Evolutionary conservation across 1,140 invertebrate species (phyloP).

Genomic region (Conus betulinus): DNA sequence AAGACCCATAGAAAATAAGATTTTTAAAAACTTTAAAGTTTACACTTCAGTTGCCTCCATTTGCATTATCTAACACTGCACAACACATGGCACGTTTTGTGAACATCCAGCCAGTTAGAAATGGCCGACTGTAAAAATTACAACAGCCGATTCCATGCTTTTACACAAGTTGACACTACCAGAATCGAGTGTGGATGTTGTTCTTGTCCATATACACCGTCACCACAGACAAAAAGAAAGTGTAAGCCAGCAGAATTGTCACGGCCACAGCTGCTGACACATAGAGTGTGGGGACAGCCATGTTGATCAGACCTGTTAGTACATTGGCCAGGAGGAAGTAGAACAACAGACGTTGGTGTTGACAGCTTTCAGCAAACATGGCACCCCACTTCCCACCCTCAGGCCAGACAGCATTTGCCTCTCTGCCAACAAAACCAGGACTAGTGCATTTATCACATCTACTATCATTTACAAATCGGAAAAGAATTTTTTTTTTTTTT

Average conservation of each 20-base stretch:
- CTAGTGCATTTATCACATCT: no score
- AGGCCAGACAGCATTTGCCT: background rate
- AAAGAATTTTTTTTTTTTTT: no score
- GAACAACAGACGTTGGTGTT: slow-evolving; percentile 78
- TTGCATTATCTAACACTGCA: no score
- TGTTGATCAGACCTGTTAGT: slow-evolving; percentile 87
- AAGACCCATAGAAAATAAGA: no score
- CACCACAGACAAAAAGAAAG: slow-evolving; percentile 54
- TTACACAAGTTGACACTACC: slow-evolving; percentile 43
- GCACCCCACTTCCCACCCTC: background rate
- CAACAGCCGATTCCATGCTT: no score
- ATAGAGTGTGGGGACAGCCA: slow-evolving; percentile 78
- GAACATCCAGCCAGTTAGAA: no score
- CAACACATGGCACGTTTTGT: no score
- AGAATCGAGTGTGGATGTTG: slow-evolving; percentile 61
- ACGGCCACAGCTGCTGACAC: slow-evolving; percentile 49
- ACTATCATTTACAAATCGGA: no score
- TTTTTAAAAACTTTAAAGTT: no score
- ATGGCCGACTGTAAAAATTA: no score
- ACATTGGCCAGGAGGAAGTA: slow-evolving; percentile 89
- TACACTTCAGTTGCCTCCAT: no score
- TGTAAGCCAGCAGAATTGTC: slow-evolving; percentile 56
- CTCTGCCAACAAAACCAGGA: slow-evolving; percentile 17
- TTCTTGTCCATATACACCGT: slow-evolving; percentile 52
- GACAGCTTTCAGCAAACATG: slow-evolving; percentile 61